Evolutionary conservation across 2,113 vertebrate genomes (phyloP), one percentile per base, ranked within the genome.

Genomic region (Siniperca chuatsi): DNA sequence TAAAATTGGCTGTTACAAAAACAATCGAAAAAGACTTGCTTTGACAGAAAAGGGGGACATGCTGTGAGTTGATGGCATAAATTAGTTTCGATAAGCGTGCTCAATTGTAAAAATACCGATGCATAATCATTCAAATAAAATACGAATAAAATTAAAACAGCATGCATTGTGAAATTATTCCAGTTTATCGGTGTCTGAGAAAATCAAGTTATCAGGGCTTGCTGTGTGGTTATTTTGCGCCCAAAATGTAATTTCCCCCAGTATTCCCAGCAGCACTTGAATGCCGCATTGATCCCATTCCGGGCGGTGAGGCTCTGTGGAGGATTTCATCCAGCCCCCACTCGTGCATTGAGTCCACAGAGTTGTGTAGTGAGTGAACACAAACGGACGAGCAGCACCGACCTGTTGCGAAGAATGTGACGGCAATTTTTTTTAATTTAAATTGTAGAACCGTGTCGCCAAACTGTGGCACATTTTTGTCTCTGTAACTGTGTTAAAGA

Each of bases 321-420:
- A 80, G 77, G 85, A 75, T 81, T 88, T 87, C 37, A 75, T 52
- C 58, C 89, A 78, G 57, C 85, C 86, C 90, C 81, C 70, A 35
- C 77, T 80, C 82, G 77, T 79, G 86, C 62, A 29, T 29, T 29
- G 29, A 29, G 81, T 89, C 87, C 15, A 33, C 82, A 78, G 61
- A 94, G 87, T 84, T 62, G 76, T 62, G 18, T 61, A 75, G 81
- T 66, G 77, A n/a, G n/a, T 68, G 80, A 81, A 73, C 82, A 67
- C 78, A 65, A 55, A 72, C 85, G 72, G 78, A 83, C 55, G 8
- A 20, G 12, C 50, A 11, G 50, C 54, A n/a, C 61, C 4, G 42
- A 88, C 42, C 83, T 61, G 70, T 12, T 10, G 58, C 10, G 35
- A 60, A 90, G 72, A 86, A 92, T 92, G 86, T 89, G 85, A 89